A percentile compares a stretch with the other conserved stretches of the same genome.
Evolutionary conservation across 2,113 vertebrate species (phyloP).

Genomic region (Dasyprocta punctata): DNA sequence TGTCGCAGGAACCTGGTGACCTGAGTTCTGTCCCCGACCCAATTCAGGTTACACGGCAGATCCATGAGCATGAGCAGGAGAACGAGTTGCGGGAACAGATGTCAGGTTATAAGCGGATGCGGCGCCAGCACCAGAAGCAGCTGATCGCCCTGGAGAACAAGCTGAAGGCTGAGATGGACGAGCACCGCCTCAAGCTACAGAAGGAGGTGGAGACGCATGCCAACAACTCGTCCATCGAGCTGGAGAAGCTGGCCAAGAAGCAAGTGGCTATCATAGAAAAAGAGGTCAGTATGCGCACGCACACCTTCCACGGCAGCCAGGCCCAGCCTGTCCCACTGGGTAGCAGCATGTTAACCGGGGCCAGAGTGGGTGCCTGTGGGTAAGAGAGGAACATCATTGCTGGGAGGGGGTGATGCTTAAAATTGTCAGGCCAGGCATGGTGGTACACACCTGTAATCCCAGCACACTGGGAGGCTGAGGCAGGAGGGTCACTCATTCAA

Average conservation of each 20-base stretch:
- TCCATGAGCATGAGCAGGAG: constrained; percentile 99
- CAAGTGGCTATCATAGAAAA: constrained; percentile 96
- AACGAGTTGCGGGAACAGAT: constrained; percentile 99
- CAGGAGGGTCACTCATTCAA: background rate
- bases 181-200: constrained; percentile 99
- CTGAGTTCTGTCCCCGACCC: constrained; percentile 30
- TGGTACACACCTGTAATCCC: background rate
- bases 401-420: background rate
- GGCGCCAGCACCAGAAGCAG: constrained; percentile 99
- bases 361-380: background rate
- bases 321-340: background rate
- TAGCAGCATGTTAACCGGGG: background rate
- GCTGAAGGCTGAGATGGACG: constrained; percentile 99
- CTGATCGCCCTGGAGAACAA: constrained; percentile 99
- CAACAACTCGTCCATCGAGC: constrained; percentile 99
- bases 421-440: background rate
- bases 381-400: background rate
- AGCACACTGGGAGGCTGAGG: background rate
- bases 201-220: constrained; percentile 99
- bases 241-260: constrained; percentile 99
- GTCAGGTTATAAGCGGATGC: constrained; percentile 99
- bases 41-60: constrained; percentile 97
- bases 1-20: background rate
- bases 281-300: constrained; percentile 88
- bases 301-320: background rate